Evolutionary conservation across 2,797 vertebrate genomes (phyloP).

Genomic region (Falco novaeseelandiae): DNA sequence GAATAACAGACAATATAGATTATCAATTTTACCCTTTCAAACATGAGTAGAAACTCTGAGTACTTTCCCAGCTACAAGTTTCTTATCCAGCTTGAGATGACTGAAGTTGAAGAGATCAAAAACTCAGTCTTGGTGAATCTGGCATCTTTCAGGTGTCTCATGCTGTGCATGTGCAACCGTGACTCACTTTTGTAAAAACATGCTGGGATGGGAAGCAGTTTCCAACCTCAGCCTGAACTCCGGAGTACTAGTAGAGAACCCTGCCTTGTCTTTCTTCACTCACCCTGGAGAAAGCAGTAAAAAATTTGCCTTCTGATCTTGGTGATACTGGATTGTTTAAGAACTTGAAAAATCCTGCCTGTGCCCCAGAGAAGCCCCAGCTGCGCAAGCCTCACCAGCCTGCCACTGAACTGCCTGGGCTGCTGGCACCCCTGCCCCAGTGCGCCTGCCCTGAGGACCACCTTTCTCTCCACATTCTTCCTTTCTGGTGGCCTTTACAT

Average conservation of each 20-base stretch:
- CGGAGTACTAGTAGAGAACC: background rate
- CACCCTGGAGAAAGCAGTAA: background rate
- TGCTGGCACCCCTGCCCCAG: background rate
- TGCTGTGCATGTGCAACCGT: background rate
- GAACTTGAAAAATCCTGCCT: background rate
- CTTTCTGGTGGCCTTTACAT: background rate
- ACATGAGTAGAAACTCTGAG: background rate
- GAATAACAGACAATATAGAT: background rate
- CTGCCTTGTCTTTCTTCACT: background rate
- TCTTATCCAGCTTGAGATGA: background rate
- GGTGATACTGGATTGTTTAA: background rate
- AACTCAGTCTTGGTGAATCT: background rate
- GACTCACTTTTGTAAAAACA: background rate
- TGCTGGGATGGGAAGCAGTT: background rate
- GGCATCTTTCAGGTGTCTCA: background rate
- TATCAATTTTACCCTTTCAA: background rate
- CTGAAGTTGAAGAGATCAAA: background rate
- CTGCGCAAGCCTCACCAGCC: background rate
- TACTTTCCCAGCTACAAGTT: background rate
- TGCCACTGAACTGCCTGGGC: background rate
- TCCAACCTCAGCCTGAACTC: background rate
- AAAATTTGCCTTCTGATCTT: background rate
- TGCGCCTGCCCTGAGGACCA: background rate
- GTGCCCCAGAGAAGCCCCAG: background rate
- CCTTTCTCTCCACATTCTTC: background rate